These are phyloP conservation scores for Pygoscelis antarcticus DNA, from an alignment of 2,113 vertebrate genomes.

Conservation along the genomic window DNA sequence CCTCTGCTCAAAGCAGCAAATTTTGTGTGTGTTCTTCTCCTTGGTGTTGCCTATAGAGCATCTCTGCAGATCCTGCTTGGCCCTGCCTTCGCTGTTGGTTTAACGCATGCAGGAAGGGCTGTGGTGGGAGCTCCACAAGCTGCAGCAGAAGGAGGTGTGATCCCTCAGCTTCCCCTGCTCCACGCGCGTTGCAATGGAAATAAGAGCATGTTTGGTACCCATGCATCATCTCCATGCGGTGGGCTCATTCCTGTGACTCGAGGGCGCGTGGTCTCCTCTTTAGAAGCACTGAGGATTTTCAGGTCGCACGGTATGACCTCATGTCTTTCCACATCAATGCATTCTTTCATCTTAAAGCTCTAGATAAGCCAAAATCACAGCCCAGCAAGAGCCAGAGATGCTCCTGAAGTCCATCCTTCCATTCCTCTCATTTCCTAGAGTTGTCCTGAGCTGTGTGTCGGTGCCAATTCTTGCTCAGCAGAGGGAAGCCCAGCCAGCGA, in stretches of 20 bases:
- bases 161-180: neutral
- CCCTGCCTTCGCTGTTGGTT: neutral
- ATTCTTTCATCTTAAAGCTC: neutral
- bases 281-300: neutral
- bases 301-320: rapidly evolving
- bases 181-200: rapidly evolving
- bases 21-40: neutral
- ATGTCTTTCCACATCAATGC: rapidly evolving
- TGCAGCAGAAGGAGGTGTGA: neutral
- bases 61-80: neutral
- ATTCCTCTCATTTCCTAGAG: neutral
- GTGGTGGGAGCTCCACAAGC: neutral
- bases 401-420: neutral
- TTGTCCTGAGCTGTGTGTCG: rapidly evolving
- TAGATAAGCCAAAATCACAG: rapidly evolving
- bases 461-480: rapidly evolving
- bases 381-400: neutral
- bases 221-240: rapidly evolving
- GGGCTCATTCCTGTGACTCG: rapidly evolving
- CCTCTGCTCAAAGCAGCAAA: neutral
- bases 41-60: neutral
- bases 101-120: neutral
- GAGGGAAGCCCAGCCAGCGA: neutral
- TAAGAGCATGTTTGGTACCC: neutral
- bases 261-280: neutral